Percentiles rank a stretch among this genome's conserved stretches.
Evolutionary conservation across 2,888 invertebrate genomes (phyloP).

Genomic region (Philhelius pedissequus): DNA sequence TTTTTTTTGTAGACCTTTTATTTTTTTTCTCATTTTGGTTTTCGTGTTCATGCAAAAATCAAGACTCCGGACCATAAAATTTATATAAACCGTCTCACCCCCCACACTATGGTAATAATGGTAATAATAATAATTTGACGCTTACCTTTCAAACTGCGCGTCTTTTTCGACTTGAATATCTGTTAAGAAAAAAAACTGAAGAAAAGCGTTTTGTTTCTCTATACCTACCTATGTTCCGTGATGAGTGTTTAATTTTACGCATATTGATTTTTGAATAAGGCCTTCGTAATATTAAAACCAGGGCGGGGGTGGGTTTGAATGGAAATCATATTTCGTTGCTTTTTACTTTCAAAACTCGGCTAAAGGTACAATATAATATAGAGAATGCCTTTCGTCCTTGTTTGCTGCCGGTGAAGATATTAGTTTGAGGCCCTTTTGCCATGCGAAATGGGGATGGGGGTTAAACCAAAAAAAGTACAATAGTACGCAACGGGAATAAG

Average conservation of each 20-base stretch:
- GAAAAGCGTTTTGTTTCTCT: neutral
- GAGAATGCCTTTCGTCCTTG: neutral
- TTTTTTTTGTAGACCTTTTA: neutral
- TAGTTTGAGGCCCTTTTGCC: neutral
- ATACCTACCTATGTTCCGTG: constrained; percentile 4
- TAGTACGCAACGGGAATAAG: constrained; percentile 34
- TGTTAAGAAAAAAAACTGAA: neutral
- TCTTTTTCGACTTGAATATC: constrained; percentile 29
- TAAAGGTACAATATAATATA: constrained; percentile 30
- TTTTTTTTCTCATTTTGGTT: constrained; percentile 11
- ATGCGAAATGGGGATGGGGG: too few species aligned
- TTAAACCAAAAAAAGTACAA: neutral
- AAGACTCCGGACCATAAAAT: constrained; percentile 38
- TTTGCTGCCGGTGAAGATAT: constrained; percentile 9
- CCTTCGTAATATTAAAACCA: neutral
- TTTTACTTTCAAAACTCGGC: constrained; percentile 32
- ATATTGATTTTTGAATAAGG: constrained; percentile 62
- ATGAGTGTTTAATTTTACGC: constrained; percentile 65
- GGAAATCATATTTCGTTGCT: constrained; percentile 52
- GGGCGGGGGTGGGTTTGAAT: neutral
- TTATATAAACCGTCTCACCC: neutral
- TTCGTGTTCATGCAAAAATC: constrained; percentile 62
- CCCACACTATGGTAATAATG: neutral
- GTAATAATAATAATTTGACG: constrained; percentile 4
- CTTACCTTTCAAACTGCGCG: constrained; percentile 31